A percentile compares a stretch with the other conserved stretches of the same genome.
Evolutionary conservation across 2,797 vertebrate species (phyloP).

Genomic region (Phoxinus dragarum): DNA sequence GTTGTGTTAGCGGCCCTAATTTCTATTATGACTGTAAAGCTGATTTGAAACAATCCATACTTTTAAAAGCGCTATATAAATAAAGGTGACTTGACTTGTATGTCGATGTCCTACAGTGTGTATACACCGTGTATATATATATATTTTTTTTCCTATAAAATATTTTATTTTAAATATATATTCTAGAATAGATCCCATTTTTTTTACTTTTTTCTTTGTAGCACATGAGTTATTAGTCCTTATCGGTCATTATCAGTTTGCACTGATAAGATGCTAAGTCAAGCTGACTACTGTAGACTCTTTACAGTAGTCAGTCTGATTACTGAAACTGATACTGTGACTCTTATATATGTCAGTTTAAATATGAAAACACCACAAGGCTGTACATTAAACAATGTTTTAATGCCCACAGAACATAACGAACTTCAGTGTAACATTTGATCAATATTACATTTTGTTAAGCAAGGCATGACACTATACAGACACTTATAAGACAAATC

Average conservation of each 20-base stretch:
- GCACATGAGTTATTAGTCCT: not conserved
- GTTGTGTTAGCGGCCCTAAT: too few species aligned
- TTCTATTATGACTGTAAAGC: too few species aligned
- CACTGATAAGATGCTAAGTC: not conserved
- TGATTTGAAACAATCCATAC: too few species aligned
- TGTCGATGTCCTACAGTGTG: too few species aligned
- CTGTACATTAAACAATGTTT: slow-evolving; percentile 53
- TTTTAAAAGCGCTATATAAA: too few species aligned
- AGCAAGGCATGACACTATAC: slow-evolving; percentile 61
- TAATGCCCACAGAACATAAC: slow-evolving; percentile 65
- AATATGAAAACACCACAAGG: not conserved
- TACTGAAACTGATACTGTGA: not conserved
- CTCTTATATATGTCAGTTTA: not conserved
- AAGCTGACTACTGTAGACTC: not conserved
- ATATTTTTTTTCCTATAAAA: too few species aligned
- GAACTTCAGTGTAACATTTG: slow-evolving; percentile 43
- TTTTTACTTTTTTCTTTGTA: not conserved
- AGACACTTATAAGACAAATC: slow-evolving; percentile 30
- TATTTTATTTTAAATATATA: not conserved
- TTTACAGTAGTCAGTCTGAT: too few species aligned
- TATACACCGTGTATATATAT: too few species aligned
- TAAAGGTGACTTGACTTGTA: too few species aligned
- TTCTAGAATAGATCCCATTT: not conserved
- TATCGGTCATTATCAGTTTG: not conserved
- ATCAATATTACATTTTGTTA: slow-evolving; percentile 21